Evolutionary conservation across 2,797 vertebrate species (phyloP).

Genomic region (Rhinatrema bivittatum): DNA sequence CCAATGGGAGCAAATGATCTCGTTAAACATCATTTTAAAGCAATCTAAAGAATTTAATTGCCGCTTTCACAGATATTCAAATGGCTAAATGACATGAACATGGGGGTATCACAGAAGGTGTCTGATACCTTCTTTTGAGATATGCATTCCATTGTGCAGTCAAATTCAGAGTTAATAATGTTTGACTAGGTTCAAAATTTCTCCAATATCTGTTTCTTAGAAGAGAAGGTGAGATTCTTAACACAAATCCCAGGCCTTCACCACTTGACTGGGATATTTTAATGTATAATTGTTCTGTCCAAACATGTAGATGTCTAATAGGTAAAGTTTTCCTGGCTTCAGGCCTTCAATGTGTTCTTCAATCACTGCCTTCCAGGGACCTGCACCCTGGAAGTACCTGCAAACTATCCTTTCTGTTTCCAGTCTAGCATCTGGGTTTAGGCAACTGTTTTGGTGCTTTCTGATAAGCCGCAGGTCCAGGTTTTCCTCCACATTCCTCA

Average conservation of each 20-base stretch:
- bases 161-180: too few species aligned
- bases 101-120: too few species aligned
- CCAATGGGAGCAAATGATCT: too few species aligned
- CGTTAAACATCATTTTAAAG: too few species aligned
- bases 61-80: too few species aligned
- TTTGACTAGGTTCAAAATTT: too few species aligned
- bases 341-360: conserved; percentile 7
- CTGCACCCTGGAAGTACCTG: neutral
- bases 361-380: neutral
- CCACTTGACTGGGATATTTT: conserved; percentile 13
- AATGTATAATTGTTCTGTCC: conserved; percentile 7
- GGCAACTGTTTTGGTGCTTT: conserved; percentile 12
- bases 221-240: too few species aligned
- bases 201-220: too few species aligned
- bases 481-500: neutral
- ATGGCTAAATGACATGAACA: too few species aligned
- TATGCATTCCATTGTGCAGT: too few species aligned
- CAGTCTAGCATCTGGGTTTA: conserved; percentile 3
- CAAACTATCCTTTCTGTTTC: conserved; percentile 10
- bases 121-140: too few species aligned
- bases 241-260: conserved; percentile 5
- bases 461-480: conserved; percentile 1
- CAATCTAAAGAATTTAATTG: too few species aligned
- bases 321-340: conserved; percentile 9
- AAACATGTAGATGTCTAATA: conserved; percentile 11